Evolutionary conservation across 2,113 vertebrate species (phyloP).

Genomic region (Platysternon megacephalum): DNA sequence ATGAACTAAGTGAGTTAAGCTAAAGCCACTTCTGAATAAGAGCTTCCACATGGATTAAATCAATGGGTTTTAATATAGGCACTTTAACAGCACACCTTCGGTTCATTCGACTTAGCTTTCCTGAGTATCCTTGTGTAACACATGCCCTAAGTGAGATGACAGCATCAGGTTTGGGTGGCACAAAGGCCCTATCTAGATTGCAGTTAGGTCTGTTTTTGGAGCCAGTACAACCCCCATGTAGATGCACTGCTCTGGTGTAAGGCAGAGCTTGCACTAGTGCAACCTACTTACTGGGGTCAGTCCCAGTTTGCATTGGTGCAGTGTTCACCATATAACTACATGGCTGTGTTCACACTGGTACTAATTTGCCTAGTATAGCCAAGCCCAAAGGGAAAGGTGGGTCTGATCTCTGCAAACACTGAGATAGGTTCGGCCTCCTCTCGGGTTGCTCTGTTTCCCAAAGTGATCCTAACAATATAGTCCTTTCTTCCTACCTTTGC

Average conservation of each 20-base stretch:
- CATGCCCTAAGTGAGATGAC: neutral
- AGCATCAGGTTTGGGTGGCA: neutral
- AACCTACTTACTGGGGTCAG: neutral
- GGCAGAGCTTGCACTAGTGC: neutral
- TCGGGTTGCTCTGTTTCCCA: neutral
- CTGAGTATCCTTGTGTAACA: rapidly evolving
- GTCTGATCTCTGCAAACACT: neutral
- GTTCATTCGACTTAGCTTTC: neutral
- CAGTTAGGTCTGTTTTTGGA: neutral
- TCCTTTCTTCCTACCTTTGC: neutral
- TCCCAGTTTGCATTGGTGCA: neutral
- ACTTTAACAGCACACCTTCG: rapidly evolving
- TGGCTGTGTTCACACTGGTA: neutral
- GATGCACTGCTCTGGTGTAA: rapidly evolving
- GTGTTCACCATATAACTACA: neutral
- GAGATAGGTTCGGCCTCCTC: neutral
- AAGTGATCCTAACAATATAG: neutral
- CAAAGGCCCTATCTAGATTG: neutral
- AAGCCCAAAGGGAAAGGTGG: neutral
- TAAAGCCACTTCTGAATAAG: neutral
- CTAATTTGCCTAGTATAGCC: neutral
- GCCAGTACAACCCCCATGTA: neutral
- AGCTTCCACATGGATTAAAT: neutral
- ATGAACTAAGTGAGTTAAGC: neutral
- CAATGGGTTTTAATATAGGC: neutral